A percentile compares a stretch with the other conserved stretches of the same genome.
Evolutionary conservation across 1,140 invertebrate species (phyloP).

Genomic region (Anoplolepis gracilipes): DNA sequence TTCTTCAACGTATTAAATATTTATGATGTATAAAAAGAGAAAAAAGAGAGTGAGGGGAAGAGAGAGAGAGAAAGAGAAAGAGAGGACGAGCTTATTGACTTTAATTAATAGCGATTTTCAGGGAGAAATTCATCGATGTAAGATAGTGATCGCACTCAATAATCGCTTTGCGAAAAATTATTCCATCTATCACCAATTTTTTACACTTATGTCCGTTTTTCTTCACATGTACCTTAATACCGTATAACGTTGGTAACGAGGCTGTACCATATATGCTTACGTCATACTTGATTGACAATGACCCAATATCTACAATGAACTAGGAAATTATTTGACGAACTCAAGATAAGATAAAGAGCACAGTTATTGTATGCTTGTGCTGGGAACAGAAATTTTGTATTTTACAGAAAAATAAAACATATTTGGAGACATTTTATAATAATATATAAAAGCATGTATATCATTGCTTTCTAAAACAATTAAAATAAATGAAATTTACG

Average conservation of each 20-base stretch:
- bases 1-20: no score
- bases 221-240: background rate
- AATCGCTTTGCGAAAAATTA: conserved; percentile 29
- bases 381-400: background rate
- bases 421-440: no score
- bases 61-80: background rate
- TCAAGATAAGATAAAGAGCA: background rate
- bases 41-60: no score
- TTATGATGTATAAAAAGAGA: no score
- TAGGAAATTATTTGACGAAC: background rate
- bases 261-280: conserved; percentile 39
- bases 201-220: background rate
- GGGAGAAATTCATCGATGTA: background rate
- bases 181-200: conserved; percentile 28
- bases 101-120: conserved; percentile 32
- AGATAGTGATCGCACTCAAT: conserved; percentile 10
- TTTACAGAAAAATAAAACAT: background rate
- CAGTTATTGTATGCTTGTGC: background rate
- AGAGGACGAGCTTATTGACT: background rate
- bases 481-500: no score
- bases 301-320: background rate
- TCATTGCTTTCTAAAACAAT: no score
- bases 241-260: background rate
- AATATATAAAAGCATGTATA: no score
- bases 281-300: conserved; percentile 16